These are phyloP conservation scores for Petrosia ficiformis DNA, from an alignment of 37 sponge, comb jelly and placozoan genomes.

Conservation along the genomic window DNA sequence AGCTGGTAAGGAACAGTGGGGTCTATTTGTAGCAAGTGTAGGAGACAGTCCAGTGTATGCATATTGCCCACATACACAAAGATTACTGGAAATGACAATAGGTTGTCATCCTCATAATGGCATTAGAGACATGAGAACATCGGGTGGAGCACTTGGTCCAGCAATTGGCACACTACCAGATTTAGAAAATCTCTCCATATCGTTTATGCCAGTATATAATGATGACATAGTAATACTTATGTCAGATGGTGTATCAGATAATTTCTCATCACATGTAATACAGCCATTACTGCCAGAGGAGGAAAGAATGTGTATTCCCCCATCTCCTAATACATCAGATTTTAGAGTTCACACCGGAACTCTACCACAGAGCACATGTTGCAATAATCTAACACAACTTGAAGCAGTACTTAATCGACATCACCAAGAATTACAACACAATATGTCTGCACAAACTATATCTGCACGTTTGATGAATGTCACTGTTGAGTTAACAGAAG, in stretches of 20 bases:
- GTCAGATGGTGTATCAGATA: constrained; percentile 84
- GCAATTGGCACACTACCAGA: constrained; percentile 73
- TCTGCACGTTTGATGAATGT: constrained; percentile 61
- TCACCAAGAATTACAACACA: constrained; percentile 13
- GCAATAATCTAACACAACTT: constrained; percentile 23
- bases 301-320: too few species aligned
- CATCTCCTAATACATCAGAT: constrained; percentile 1
- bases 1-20: constrained; percentile 33
- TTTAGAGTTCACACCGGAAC: neutral
- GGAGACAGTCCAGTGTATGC: constrained; percentile 86
- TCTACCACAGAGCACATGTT: constrained; percentile 23
- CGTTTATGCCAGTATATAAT: constrained; percentile 41
- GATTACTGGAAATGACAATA: constrained; percentile 50
- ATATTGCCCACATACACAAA: constrained; percentile 58
- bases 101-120: constrained; percentile 47
- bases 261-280: constrained; percentile 61
- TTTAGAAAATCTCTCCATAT: constrained; percentile 58
- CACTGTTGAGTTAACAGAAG: constrained; percentile 48
- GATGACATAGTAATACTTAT: constrained; percentile 74
- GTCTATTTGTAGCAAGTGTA: constrained; percentile 59
- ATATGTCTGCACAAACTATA: constrained; percentile 77
- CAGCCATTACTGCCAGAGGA: neutral
- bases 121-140: constrained; percentile 37
- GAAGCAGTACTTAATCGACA: constrained; percentile 34
- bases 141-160: constrained; percentile 83